Percentiles rank a stretch among this genome's conserved stretches.
These are phyloP conservation scores for Alligator sinensis DNA, from an alignment of 2,113 vertebrate genomes.

Conservation along the genomic window DNA sequence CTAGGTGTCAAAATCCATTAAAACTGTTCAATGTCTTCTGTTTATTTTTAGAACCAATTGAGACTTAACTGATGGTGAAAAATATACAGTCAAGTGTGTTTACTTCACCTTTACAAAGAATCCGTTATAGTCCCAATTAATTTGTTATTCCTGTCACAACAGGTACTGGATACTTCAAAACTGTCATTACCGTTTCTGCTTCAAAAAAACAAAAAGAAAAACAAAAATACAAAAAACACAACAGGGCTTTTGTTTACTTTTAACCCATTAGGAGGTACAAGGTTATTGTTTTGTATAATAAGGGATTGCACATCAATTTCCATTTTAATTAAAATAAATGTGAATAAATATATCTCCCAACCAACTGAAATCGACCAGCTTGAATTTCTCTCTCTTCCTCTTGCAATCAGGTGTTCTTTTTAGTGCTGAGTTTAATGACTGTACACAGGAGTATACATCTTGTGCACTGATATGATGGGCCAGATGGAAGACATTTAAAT, in stretches of 20 bases:
- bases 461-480: not conserved
- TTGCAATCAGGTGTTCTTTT: slow-evolving; percentile 1
- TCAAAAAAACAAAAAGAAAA: too few relatives aligned
- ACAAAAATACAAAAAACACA: too few relatives aligned
- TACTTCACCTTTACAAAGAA: slow-evolving; percentile 99
- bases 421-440: slow-evolving; percentile 46
- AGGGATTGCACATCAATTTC: not conserved
- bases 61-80: slow-evolving; percentile 99
- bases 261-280: slow-evolving; percentile 81
- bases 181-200: slow-evolving; percentile 90
- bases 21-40: slow-evolving; percentile 99
- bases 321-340: slow-evolving; percentile 41
- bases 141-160: slow-evolving; percentile 99
- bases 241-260: slow-evolving; percentile 88
- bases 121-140: slow-evolving; percentile 99
- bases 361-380: not conserved
- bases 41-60: slow-evolving; percentile 99
- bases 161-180: slow-evolving; percentile 95
- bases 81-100: slow-evolving; percentile 99
- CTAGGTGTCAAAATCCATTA: slow-evolving; percentile 99
- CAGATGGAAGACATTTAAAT: slow-evolving; percentile 38
- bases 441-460: not conserved
- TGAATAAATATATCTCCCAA: slow-evolving; percentile 24
- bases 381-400: slow-evolving; percentile 17
- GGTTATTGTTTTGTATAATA: not conserved